Evolutionary conservation across 2,113 vertebrate species (phyloP).

Genomic region (Takifugu flavidus): DNA sequence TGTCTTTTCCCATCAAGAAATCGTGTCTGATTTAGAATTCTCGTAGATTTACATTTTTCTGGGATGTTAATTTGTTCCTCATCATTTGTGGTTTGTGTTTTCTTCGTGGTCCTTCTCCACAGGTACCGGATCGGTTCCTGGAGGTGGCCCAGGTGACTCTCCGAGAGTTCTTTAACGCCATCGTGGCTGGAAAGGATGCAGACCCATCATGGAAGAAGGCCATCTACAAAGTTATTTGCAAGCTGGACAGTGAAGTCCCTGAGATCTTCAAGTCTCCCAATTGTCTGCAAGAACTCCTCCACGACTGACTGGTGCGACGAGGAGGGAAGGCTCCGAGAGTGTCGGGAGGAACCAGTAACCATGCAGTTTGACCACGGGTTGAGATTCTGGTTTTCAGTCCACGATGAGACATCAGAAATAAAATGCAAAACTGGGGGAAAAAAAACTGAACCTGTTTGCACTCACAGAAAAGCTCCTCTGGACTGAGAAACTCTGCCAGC

Average conservation of each 20-base stretch:
- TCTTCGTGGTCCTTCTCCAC: constrained; percentile 41
- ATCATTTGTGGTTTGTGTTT: constrained; percentile 3
- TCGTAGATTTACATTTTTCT: too few species aligned
- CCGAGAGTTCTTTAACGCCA: constrained; percentile 98
- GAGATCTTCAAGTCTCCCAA: constrained; percentile 98
- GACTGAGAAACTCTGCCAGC: background rate
- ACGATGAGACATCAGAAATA: constrained; percentile 6
- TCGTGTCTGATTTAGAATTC: too few species aligned
- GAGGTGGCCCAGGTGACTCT: constrained; percentile 98
- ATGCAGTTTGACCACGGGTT: background rate
- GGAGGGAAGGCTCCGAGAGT: background rate
- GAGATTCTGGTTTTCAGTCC: too few species aligned
- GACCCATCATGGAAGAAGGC: constrained; percentile 99
- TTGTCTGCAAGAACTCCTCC: constrained; percentile 98
- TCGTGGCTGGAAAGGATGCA: constrained; percentile 95
- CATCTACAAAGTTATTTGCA: constrained; percentile 99
- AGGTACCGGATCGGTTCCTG: constrained; percentile 98
- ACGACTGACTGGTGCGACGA: constrained; percentile 73
- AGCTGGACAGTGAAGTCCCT: constrained; percentile 97
- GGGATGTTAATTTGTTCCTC: constrained; percentile 1
- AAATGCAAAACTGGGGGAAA: constrained; percentile 16
- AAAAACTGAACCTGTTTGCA: constrained; percentile 32
- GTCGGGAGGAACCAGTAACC: too few species aligned
- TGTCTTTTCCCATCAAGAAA: too few species aligned
- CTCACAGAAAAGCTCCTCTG: constrained; percentile 36